These are phyloP conservation scores for Sebastes nivosus DNA, from an alignment of 2,797 vertebrate species.

Conservation along the genomic window DNA sequence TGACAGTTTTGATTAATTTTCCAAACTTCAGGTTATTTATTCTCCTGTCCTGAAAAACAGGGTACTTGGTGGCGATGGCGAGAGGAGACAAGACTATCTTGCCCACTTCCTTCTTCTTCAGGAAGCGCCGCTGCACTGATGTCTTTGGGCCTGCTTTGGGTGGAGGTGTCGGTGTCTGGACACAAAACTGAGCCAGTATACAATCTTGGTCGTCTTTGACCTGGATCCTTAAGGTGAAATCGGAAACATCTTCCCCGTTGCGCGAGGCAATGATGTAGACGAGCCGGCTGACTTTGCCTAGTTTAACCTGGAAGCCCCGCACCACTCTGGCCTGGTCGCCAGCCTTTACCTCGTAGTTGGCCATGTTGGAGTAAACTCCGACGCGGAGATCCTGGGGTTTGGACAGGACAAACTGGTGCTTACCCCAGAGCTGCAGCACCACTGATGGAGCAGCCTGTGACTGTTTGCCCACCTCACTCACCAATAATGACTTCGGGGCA, in stretches of 20 bases:
- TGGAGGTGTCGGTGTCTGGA: conserved; percentile 92
- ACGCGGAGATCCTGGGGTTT: conserved; percentile 91
- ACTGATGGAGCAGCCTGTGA: conserved; percentile 84
- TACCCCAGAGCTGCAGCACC: conserved; percentile 95
- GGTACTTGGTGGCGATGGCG: conserved; percentile 89
- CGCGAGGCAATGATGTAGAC: conserved; percentile 89
- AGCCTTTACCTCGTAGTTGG: conserved; percentile 89
- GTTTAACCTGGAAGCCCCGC: conserved; percentile 93
- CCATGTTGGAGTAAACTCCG: conserved; percentile 95
- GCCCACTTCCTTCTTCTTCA: conserved; percentile 95
- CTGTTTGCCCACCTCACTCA: conserved; percentile 88
- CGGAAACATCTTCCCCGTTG: conserved; percentile 84
- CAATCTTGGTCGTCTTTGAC: conserved; percentile 90
- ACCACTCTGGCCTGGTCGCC: conserved; percentile 87
- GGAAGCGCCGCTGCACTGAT: conserved; percentile 88
- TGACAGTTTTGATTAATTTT: conserved; percentile 93
- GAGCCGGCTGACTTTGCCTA: conserved; percentile 94
- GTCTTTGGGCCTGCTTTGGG: conserved; percentile 89
- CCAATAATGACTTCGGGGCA: conserved; percentile 91
- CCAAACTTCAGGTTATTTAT: conserved; percentile 91
- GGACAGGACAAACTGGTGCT: conserved; percentile 90
- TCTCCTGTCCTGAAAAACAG: conserved; percentile 90
- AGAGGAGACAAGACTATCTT: conserved; percentile 93
- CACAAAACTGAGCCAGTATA: conserved; percentile 93
- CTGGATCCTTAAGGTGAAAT: conserved; percentile 93